These are phyloP conservation scores for Aurelia coerulea DNA, from an alignment of 30 jellyfish, hydroid and myxozoan genomes.

Conservation along the genomic window DNA sequence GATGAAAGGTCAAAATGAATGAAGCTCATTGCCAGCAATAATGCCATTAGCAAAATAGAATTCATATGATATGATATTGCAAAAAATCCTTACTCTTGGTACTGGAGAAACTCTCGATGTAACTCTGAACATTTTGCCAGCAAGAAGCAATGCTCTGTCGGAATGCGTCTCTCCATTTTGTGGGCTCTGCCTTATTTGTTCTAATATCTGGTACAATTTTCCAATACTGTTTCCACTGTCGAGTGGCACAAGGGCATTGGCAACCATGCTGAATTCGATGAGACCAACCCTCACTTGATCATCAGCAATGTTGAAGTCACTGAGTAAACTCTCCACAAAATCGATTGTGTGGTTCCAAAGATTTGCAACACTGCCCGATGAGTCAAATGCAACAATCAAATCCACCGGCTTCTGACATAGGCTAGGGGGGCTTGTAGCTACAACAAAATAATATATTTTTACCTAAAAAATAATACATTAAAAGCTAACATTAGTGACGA, in stretches of 20 bases:
- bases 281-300: constrained; percentile 81
- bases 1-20: too few species aligned
- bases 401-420: constrained; percentile 65
- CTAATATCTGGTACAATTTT: constrained; percentile 68
- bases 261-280: constrained; percentile 91
- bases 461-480: too few species aligned
- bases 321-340: constrained; percentile 60
- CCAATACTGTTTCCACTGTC: constrained; percentile 78
- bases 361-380: constrained; percentile 87
- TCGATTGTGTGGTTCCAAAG: constrained; percentile 82
- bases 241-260: constrained; percentile 76
- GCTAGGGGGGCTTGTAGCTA: not conserved
- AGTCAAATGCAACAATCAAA: constrained; percentile 76
- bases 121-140: constrained; percentile 77
- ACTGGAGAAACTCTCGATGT: constrained; percentile 62
- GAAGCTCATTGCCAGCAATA: too few species aligned
- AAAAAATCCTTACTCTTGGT: constrained; percentile 46
- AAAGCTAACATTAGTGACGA: too few species aligned
- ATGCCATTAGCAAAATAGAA: too few species aligned
- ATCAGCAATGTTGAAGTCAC: constrained; percentile 73
- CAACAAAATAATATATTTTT: too few species aligned
- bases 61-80: too few species aligned
- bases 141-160: constrained; percentile 77
- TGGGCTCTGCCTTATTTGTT: constrained; percentile 75
- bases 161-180: constrained; percentile 97